phyloP scores from a whole-genome alignment of 2,797 vertebrate genomes.

The Tokudaia tokunoshimensis region DNA sequence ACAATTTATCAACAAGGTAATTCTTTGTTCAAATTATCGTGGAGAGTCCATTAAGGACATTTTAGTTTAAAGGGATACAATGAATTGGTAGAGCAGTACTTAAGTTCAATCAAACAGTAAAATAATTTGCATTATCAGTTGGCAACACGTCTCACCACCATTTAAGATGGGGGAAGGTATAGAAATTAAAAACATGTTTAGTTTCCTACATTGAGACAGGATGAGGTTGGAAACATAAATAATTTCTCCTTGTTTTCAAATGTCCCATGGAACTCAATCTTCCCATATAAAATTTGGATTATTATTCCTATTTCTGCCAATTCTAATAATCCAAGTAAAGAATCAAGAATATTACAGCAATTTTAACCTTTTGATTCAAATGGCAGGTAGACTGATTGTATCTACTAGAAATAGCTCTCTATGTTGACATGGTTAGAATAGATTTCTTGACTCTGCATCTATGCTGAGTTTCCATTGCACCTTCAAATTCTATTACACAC shows the following conservation, averaged over 20 bases:
- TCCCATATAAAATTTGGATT: slow-evolving; percentile 23
- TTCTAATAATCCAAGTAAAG: slow-evolving; percentile 41
- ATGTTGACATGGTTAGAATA: slow-evolving; percentile 1
- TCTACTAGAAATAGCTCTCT: slow-evolving; percentile 7
- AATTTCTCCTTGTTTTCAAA: not conserved
- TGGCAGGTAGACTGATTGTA: slow-evolving; percentile 21
- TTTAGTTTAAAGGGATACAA: not conserved
- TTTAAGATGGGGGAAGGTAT: not conserved
- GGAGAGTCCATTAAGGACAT: not conserved
- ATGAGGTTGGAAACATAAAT: not conserved
- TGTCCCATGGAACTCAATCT: not conserved
- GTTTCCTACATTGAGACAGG: not conserved
- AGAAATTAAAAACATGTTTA: not conserved
- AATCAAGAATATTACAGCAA: not conserved
- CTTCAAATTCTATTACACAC: slow-evolving; percentile 54
- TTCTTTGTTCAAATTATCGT: not conserved
- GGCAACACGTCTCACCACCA: not conserved
- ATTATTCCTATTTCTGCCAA: not conserved
- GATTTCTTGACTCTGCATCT: not conserved
- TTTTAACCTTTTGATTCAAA: slow-evolving; percentile 38
- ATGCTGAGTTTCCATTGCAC: not conserved
- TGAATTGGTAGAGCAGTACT: not conserved
- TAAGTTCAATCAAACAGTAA: not conserved
- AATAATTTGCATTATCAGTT: not conserved
- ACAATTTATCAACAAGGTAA: not conserved